A percentile compares a stretch with the other conserved stretches of the same genome.
Evolutionary conservation across 2,113 vertebrate genomes (phyloP).

Genomic region (Henicopernis longicauda): DNA sequence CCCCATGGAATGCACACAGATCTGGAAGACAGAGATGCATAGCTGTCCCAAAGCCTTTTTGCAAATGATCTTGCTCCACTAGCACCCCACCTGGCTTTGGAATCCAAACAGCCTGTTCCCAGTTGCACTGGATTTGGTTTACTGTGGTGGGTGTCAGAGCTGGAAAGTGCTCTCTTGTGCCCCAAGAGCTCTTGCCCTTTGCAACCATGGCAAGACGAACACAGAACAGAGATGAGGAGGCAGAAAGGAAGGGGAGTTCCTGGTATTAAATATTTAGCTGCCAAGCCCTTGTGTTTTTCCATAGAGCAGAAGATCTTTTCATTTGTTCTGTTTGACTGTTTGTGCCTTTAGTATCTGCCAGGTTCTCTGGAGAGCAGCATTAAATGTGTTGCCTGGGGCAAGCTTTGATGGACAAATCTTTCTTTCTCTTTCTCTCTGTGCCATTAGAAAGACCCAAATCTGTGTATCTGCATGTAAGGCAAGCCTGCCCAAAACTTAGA

Average conservation of each 20-base stretch:
- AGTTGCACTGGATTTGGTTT: neutral
- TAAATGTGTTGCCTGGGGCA: neutral
- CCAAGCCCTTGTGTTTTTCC: neutral
- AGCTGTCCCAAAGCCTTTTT: neutral
- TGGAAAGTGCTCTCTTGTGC: neutral
- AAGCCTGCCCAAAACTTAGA: neutral
- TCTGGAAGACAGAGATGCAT: neutral
- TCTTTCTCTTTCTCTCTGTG: neutral
- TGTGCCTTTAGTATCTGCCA: neutral
- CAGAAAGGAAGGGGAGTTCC: neutral
- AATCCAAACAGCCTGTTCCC: neutral
- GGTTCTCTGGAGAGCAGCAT: neutral
- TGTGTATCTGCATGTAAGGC: neutral
- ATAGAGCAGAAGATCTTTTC: neutral
- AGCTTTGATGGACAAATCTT: neutral
- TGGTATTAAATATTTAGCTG: constrained; percentile 31
- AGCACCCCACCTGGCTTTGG: neutral
- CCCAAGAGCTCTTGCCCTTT: neutral
- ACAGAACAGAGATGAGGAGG: neutral
- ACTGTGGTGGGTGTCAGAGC: neutral
- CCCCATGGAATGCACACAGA: rapidly evolving
- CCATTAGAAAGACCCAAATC: neutral
- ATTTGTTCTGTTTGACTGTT: constrained; percentile 27
- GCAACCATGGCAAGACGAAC: neutral
- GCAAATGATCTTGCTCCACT: neutral